A percentile compares a stretch with the other conserved stretches of the same genome.
These are phyloP conservation scores for Orestias chungarensis DNA, from an alignment of 2,797 vertebrate species.

Conservation along the genomic window DNA sequence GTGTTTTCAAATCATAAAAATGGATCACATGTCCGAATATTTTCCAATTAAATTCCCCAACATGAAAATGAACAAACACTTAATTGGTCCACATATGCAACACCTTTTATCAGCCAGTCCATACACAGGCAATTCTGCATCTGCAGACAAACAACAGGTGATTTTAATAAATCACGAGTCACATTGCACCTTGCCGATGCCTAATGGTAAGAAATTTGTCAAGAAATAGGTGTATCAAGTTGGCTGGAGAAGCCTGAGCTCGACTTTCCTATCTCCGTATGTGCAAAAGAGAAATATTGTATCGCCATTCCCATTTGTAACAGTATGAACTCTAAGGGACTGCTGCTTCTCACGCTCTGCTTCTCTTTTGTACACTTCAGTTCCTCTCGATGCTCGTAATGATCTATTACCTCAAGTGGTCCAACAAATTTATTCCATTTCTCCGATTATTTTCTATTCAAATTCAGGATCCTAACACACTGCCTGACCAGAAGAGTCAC, in stretches of 20 bases:
- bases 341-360: slow-evolving; percentile 20
- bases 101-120: slow-evolving; percentile 43
- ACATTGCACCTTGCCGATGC: slow-evolving; percentile 34
- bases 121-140: slow-evolving; percentile 44
- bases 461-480: background rate
- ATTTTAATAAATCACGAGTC: slow-evolving; percentile 64
- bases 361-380: slow-evolving; percentile 44
- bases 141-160: slow-evolving; percentile 47
- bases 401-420: slow-evolving; percentile 44
- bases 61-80: slow-evolving; percentile 29
- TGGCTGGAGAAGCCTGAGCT: slow-evolving; percentile 43
- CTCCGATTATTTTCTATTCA: slow-evolving; percentile 5
- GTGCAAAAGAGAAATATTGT: slow-evolving; percentile 57
- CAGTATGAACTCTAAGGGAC: slow-evolving; percentile 40
- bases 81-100: slow-evolving; percentile 45
- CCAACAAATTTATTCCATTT: slow-evolving; percentile 12
- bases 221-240: slow-evolving; percentile 44
- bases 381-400: slow-evolving; percentile 33
- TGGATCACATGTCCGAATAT: slow-evolving; percentile 22
- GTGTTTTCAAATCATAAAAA: slow-evolving; percentile 21
- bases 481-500: background rate
- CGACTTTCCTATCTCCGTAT: slow-evolving; percentile 35
- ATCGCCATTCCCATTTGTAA: slow-evolving; percentile 41
- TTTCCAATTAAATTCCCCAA: slow-evolving; percentile 35
- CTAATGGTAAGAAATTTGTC: slow-evolving; percentile 67